These are phyloP conservation scores for Leptestheria dahalacensis DNA, from an alignment of 1,140 invertebrate species.

Conservation along the genomic window DNA sequence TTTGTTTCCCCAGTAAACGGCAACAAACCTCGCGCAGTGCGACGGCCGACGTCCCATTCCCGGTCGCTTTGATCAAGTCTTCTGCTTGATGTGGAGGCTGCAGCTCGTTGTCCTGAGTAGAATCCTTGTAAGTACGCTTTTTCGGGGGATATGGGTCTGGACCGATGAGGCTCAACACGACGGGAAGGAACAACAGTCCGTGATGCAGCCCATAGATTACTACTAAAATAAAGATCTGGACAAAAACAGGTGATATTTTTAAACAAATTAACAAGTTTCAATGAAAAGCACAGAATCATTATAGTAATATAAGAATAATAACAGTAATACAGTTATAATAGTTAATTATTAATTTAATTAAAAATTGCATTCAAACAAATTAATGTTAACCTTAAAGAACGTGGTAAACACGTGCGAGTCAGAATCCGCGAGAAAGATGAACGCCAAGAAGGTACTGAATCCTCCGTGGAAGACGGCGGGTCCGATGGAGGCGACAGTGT, in stretches of 20 bases:
- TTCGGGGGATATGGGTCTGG: constrained; percentile 34
- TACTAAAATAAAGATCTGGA: constrained; percentile 54
- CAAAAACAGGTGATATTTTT: constrained; percentile 23
- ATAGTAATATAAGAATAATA: no score
- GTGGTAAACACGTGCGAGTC: constrained; percentile 34
- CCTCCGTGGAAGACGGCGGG: constrained; percentile 38
- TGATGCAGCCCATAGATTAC: constrained; percentile 58
- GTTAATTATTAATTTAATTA: no score
- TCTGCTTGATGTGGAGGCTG: not conserved
- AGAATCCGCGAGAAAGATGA: constrained; percentile 31
- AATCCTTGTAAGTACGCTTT: not conserved
- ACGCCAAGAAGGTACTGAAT: constrained; percentile 35
- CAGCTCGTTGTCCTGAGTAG: not conserved
- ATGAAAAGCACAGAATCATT: constrained; percentile 9
- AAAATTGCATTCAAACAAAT: not conserved
- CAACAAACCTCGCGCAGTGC: not conserved
- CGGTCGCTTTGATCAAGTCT: not conserved
- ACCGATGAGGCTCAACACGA: constrained; percentile 54
- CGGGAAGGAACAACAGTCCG: constrained; percentile 56
- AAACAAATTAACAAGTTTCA: not conserved
- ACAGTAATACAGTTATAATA: no score
- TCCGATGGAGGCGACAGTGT: constrained; percentile 57
- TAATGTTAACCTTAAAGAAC: constrained; percentile 31
- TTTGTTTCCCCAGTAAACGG: no score
- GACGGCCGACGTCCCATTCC: not conserved